Evolutionary conservation across 2,113 vertebrate genomes (phyloP).

Genomic region (Butastur rufipennis): DNA sequence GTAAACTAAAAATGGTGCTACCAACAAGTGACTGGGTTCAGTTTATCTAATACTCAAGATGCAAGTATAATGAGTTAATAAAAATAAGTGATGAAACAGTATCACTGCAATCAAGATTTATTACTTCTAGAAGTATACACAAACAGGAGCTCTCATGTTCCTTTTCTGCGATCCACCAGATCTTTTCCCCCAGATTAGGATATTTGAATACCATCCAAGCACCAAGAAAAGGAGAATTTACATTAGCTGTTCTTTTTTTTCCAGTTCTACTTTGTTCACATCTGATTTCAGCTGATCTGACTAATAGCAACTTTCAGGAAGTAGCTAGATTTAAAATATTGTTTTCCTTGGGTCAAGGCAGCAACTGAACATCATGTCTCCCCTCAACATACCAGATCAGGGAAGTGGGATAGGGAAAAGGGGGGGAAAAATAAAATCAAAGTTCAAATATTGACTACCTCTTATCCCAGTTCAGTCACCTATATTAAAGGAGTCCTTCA

Average conservation of each 20-base stretch:
- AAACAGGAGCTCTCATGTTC: background rate
- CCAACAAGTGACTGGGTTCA: background rate
- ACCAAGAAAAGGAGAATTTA: background rate
- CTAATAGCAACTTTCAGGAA: background rate
- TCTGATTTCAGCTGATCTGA: background rate
- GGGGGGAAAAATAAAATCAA: background rate
- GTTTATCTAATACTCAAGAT: background rate
- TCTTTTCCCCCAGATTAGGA: background rate
- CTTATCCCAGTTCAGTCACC: background rate
- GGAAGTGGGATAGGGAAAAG: background rate
- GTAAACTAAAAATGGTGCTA: background rate
- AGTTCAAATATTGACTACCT: background rate
- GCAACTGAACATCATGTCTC: background rate
- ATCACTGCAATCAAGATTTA: background rate
- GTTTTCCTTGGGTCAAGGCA: background rate
- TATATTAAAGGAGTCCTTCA: background rate
- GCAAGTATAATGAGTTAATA: background rate
- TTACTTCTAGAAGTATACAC: background rate
- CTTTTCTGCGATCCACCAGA: background rate
- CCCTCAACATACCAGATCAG: background rate
- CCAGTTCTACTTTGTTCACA: background rate
- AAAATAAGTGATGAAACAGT: background rate
- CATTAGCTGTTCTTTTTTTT: background rate
- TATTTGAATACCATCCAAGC: background rate
- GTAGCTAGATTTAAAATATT: background rate